Base-by-base conservation (phyloP, 2,888 invertebrate species). In the Leptopilina drosophilae region DNA sequence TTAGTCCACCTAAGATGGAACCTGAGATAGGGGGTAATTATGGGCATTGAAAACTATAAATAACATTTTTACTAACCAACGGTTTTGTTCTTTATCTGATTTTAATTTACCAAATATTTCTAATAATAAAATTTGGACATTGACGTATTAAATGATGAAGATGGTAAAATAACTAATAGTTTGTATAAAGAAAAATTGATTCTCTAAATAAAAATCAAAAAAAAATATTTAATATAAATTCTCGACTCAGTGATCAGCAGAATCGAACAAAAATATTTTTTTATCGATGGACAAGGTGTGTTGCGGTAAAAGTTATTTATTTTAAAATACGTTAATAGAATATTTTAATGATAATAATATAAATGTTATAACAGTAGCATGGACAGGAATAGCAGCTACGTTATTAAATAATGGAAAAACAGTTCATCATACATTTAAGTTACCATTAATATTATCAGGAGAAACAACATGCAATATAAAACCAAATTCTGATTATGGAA, bases 241-340 rank as follows among this genome's bases (percentile, higher is more conserved):
- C 15, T n/a, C n/a, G 62, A 62, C 7, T 12, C n/a, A 14, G 12
- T 62, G 11, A 12, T 8, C n/a, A 62, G n/a, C 6, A 62, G 11
- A n/a, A 62, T n/a, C 7, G n/a, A 7, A 7, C n/a, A 46, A n/a
- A 64, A 64, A 77, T 77, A 14, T 46, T 42, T 64, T 64, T 62
- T 46, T 59, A 78, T 78, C 42, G 76, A 79, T 66, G 78, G 76
- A 7, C 62, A 76, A 5, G 79, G 79, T 7, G 81, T n/a, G 75
- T 15, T 15, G 69, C 49, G 79, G 76, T 9, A 81, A 81, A 77
- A 81, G 69, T 64, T 81, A 78, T 64, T 46, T 81, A 69, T 46
- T 77, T n/a, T n/a, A n/a, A 4, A 76, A 81, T 69, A 40, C 33
- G 75, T 65, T 76, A 7, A 49, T 46, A 53, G 3, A 5, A 11